A percentile compares a stretch with the other conserved stretches of the same genome.
These are phyloP conservation scores for Phalacrocorax brasilianus DNA, from an alignment of 2,113 vertebrate species.

Conservation along the genomic window DNA sequence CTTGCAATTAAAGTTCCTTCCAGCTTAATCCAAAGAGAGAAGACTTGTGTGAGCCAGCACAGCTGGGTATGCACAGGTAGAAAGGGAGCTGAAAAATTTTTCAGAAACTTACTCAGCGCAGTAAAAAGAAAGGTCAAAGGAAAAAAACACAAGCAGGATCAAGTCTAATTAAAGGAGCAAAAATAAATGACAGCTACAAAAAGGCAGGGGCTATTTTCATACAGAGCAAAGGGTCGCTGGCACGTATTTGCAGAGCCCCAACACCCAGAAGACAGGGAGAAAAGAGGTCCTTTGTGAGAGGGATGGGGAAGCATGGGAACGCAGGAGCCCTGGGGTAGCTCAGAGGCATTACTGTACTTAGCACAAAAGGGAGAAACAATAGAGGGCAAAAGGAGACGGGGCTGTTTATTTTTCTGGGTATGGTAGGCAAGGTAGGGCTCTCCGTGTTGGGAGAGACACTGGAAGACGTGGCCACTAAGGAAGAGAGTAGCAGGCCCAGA, in stretches of 20 bases:
- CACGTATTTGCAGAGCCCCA: neutral
- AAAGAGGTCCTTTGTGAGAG: conserved; percentile 6
- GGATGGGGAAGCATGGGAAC: conserved; percentile 17
- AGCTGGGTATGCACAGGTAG: neutral
- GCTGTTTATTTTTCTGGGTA: neutral
- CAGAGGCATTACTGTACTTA: conserved; percentile 11
- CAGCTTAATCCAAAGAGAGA: neutral
- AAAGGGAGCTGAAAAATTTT: neutral
- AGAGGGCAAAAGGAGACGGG: neutral
- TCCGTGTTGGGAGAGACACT: neutral
- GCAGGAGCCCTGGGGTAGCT: conserved; percentile 2
- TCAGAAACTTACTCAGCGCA: neutral
- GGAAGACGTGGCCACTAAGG: neutral
- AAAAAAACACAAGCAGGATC: neutral
- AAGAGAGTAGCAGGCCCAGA: neutral
- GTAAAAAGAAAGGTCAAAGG: neutral
- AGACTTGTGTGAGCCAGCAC: neutral
- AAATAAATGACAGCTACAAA: conserved; percentile 1
- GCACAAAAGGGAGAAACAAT: conserved; percentile 23
- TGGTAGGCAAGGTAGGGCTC: neutral
- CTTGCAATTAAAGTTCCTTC: neutral
- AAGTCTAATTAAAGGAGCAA: conserved; percentile 34
- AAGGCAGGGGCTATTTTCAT: conserved; percentile 25
- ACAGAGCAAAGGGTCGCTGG: neutral
- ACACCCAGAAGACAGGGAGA: neutral